A percentile compares a stretch with the other conserved stretches of the same genome.
Conservation (phyloP, 1,140 invertebrate genomes). For the Archivesica marissinica region DNA sequence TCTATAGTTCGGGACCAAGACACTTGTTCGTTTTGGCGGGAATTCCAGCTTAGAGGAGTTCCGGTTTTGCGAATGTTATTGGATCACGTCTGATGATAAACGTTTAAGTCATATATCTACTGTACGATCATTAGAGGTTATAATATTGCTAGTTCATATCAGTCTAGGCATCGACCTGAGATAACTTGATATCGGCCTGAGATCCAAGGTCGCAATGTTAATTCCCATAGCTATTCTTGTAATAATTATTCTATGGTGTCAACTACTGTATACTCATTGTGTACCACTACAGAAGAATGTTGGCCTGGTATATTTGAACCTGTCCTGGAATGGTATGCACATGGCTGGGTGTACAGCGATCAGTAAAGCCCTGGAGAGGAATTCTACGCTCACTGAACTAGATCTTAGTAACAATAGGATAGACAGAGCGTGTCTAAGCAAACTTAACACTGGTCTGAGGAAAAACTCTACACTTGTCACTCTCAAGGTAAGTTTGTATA, state of each 20-base stretch:
- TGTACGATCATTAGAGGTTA: too few relatives aligned
- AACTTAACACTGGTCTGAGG: slow-evolving; percentile 62
- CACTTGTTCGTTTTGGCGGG: background rate
- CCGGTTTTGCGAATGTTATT: background rate
- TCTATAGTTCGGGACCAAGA: background rate
- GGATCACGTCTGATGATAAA: background rate
- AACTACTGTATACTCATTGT: too few relatives aligned
- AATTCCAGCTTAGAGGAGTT: too few relatives aligned
- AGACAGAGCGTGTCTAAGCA: slow-evolving; percentile 54
- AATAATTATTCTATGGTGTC: too few relatives aligned
- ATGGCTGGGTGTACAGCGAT: slow-evolving; percentile 66
- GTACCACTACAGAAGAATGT: slow-evolving; percentile 66
- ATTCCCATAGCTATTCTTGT: too few relatives aligned
- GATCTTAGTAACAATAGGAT: slow-evolving; percentile 70
- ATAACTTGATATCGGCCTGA: too few relatives aligned
- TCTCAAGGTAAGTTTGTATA: slow-evolving; percentile 49
- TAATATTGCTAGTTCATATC: too few relatives aligned
- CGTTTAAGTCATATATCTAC: background rate
- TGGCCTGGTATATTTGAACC: slow-evolving; percentile 53
- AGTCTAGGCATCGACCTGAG: too few relatives aligned
- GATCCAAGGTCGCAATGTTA: too few relatives aligned
- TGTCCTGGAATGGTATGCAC: slow-evolving; percentile 73
- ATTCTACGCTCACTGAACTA: slow-evolving; percentile 67
- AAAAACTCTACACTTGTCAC: slow-evolving; percentile 65
- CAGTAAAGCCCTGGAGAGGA: slow-evolving; percentile 64